phyloP scores from a whole-genome alignment of 2,113 vertebrate species.

The Halcyon malimbica region DNA sequence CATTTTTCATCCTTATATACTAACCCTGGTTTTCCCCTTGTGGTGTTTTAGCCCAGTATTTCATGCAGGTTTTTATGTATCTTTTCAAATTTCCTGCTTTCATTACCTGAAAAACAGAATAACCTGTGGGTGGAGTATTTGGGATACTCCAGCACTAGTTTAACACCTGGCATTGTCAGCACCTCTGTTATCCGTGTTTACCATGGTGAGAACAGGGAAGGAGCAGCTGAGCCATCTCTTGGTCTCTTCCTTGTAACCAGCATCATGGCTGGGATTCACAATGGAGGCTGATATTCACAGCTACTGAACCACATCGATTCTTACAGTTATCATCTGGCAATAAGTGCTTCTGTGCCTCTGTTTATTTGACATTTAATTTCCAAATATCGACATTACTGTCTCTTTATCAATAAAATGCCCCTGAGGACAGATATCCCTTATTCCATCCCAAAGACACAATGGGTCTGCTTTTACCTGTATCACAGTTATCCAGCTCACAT shows the following conservation, averaged over 20 bases:
- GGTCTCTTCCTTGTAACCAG: neutral
- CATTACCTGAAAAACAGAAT: neutral
- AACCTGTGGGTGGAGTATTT: neutral
- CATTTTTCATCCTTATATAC: neutral
- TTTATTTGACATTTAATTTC: neutral
- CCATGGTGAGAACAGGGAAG: neutral
- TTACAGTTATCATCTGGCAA: neutral
- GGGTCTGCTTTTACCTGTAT: neutral
- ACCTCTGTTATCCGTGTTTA: neutral
- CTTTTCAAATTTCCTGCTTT: neutral
- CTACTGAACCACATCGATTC: neutral
- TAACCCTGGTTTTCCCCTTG: rapidly evolving
- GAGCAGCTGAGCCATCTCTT: neutral
- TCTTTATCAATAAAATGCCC: neutral
- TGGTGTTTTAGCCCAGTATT: neutral
- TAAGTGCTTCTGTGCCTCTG: neutral
- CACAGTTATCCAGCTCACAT: neutral
- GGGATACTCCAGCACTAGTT: neutral
- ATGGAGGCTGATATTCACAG: neutral
- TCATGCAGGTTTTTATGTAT: neutral
- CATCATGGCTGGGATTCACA: neutral
- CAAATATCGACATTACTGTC: neutral
- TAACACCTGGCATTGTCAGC: neutral
- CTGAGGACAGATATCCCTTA: neutral
- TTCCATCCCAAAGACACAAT: neutral